Percentiles rank a stretch among this genome's conserved stretches.
These are phyloP conservation scores for Trachops cirrhosus DNA, from an alignment of 2,797 vertebrate genomes.

Conservation along the genomic window DNA sequence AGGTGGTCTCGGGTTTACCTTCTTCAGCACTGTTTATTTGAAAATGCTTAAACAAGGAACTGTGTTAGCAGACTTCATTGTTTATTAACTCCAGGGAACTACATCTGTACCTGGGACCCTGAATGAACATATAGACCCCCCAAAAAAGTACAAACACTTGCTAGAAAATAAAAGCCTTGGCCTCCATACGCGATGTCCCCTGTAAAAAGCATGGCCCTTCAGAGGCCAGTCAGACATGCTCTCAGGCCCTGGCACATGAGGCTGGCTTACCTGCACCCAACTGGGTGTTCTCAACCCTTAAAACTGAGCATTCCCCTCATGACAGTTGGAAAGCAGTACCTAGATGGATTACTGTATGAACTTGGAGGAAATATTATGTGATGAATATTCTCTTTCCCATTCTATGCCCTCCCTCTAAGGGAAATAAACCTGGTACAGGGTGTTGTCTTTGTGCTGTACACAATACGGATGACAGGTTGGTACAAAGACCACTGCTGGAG, in stretches of 20 bases:
- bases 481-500: not conserved
- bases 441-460: too few species aligned
- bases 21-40: not conserved
- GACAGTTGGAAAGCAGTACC: not conserved
- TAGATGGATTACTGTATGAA: not conserved
- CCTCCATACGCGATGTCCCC: not conserved
- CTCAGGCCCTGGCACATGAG: not conserved
- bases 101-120: not conserved
- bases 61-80: not conserved
- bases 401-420: not conserved
- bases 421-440: not conserved
- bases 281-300: not conserved
- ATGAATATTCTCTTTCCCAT: not conserved
- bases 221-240: not conserved
- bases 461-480: not conserved
- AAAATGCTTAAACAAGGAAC: not conserved
- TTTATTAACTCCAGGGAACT: not conserved
- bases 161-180: not conserved
- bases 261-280: not conserved
- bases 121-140: not conserved
- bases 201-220: not conserved
- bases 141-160: not conserved
- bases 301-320: not conserved
- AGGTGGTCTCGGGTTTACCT: not conserved
- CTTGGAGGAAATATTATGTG: not conserved